Base-by-base conservation (phyloP, 2,888 invertebrate genomes). In the Tetrapedia diversipes region DNA sequence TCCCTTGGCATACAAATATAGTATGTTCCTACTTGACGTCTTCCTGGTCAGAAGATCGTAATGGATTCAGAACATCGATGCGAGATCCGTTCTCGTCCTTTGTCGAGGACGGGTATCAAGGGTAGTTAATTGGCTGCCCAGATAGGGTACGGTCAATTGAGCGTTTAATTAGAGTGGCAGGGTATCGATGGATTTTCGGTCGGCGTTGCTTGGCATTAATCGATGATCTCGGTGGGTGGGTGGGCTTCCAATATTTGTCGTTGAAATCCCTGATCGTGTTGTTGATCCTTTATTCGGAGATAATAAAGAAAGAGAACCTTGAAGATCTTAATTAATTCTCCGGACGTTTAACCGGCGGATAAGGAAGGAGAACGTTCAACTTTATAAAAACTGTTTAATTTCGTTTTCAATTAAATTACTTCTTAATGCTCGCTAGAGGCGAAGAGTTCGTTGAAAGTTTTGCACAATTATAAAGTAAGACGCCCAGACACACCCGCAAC, bases 141-240 rank as follows among this genome's bases (percentile, higher is more conserved):
- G 65, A 49, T 61, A 65, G 45, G 57, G 65, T 11, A 65, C 32
- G 77, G 69, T 57, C 77, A 77, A 77, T 77, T 77, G 69, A 66
- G 45, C 74, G 64, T 79, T 69, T 74, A 72, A 79, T 73, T 74
- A 79, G 74, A 59, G 79, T 75, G 65, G 60, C 60, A 56, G 63
- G 63, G 39, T 45, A 53, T 63, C 76, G 76, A 68, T 59, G 76
- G 68, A 76, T 74, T 76, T 76, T 75, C 74, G 75, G 54, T 24
- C 22, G 24, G 47, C 60, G 60, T 65, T 60, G 74, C 60, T 47
- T 29, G 74, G 47, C 65, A 73, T 65, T 75, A 75, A 73, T 75
- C 74, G 74, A 57, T 54, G 59, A 65, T 53, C 53, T 49, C 43
- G 51, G 11, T n/a, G n/a, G n/a, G n/a, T 41, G 14, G 19, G 2